A percentile compares a stretch with the other conserved stretches of the same genome.
phyloP scores from a whole-genome alignment of 2,113 vertebrate genomes.

The Vireo altiloquus region DNA sequence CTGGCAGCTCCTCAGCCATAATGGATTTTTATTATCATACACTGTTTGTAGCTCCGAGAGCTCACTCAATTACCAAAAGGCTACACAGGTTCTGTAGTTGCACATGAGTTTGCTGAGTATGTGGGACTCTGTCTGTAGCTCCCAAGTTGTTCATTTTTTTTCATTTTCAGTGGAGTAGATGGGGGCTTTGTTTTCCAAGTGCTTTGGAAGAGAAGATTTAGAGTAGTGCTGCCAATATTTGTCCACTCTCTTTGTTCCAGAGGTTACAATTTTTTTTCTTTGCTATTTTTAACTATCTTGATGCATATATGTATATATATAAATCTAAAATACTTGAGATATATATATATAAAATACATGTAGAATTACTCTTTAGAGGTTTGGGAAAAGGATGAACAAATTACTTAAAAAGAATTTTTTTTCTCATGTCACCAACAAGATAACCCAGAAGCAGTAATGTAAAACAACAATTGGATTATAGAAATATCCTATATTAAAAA shows the following conservation, averaged over 20 bases:
- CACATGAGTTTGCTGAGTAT: background rate
- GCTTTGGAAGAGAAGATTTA: background rate
- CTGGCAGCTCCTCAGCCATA: background rate
- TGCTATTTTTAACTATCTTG: background rate
- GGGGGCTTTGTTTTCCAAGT: background rate
- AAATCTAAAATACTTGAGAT: too few species aligned
- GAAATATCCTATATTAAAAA: background rate
- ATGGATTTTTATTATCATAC: conserved; percentile 44
- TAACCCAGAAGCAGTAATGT: background rate
- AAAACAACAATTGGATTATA: background rate
- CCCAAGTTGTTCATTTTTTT: background rate
- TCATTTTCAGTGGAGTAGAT: background rate
- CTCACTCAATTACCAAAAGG: conserved; percentile 3
- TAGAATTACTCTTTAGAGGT: background rate
- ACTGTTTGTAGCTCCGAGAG: conserved; percentile 39
- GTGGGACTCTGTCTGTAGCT: conserved; percentile 16
- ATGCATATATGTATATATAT: too few species aligned
- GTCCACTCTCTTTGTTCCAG: background rate
- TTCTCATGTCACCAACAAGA: background rate
- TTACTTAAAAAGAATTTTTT: background rate
- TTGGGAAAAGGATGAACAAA: background rate
- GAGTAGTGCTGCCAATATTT: background rate
- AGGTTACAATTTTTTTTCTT: background rate
- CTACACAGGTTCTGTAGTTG: conserved; percentile 17
- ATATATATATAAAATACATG: background rate